Evolutionary conservation across 2,113 vertebrate species (phyloP).

Genomic region (Aramus guarauna): DNA sequence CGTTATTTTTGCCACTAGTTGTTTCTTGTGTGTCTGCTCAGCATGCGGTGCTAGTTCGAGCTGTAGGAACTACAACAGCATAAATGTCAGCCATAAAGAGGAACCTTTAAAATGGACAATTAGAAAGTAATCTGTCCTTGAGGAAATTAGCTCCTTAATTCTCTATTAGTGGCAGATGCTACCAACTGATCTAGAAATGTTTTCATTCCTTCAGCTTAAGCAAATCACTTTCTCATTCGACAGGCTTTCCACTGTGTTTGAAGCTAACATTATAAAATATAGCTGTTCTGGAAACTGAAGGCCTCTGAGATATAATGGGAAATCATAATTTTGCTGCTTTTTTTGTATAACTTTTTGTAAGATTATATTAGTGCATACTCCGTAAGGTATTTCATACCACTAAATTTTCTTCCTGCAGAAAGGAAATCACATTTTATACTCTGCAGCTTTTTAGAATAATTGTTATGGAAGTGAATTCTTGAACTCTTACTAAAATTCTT

Average conservation of each 20-base stretch:
- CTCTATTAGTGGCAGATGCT: conserved; percentile 27
- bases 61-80: neutral
- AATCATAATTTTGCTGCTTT: neutral
- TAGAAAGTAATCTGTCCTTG: conserved; percentile 44
- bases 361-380: neutral
- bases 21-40: neutral
- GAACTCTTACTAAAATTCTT: neutral
- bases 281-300: neutral
- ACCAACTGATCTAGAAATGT: conserved; percentile 1
- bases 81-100: conserved; percentile 14
- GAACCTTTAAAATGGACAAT: conserved; percentile 39
- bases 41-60: neutral
- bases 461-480: neutral
- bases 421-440: neutral
- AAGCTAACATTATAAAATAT: neutral
- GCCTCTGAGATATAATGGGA: neutral
- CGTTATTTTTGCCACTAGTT: neutral
- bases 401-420: neutral
- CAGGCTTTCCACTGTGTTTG: neutral
- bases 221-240: neutral
- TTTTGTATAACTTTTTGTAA: neutral
- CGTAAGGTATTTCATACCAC: neutral
- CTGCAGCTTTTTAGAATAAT: neutral
- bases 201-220: conserved; percentile 1
- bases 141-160: conserved; percentile 33